Evolutionary conservation across 2,888 invertebrate species (phyloP), one percentile per base, ranked within the genome.

Genomic region (Chrysotoxum bicinctum): DNA sequence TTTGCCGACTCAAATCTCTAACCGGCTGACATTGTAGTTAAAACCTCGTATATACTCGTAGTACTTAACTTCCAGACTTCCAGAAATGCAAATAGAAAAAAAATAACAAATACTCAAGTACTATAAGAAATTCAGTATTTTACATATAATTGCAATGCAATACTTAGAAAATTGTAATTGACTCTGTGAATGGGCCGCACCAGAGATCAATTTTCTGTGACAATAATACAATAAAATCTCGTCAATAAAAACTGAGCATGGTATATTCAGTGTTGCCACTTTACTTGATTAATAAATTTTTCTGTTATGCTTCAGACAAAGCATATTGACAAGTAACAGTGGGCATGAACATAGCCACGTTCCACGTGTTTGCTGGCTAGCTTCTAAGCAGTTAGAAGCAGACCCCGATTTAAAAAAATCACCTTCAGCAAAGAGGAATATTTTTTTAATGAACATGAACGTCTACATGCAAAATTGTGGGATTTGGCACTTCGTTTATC

Each of bases 41-140:
- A 23, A 40, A 60, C 7, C 6, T 32, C 32, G 19, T 32, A 6
- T 19, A 19, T 6, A 14, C 12, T 12, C 8, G 1, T 32, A 32
- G 10, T 43, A 50, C 10, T 32, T n/a, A n/a, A 3, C n/a, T 60
- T 60, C 60, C 40, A 60, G 37, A 10, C n/a, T 60, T 60, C 60
- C 60, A 60, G 60, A 3, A 6, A 56, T 21, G 7, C 32, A n/a
- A 60, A 26, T 6, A 26, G 26, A 26, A 26, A 19, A 35, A 30
- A 8, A 56, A 10, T 3, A 16, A 21, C 19, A 35, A 14, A 32
- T n/a, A 19, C 32, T 14, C 9, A n/a, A 6, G 3, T 50, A 52
- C n/a, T 16, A 4, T 16, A 10, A 16, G 26, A 52, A 52, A 52
- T 52, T 52, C 7, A 14, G 23, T 52, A 52, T 14, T n/a, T 26